Evolutionary conservation across 2,113 vertebrate genomes (phyloP).

Genomic region (Rafetus swinhoei): DNA sequence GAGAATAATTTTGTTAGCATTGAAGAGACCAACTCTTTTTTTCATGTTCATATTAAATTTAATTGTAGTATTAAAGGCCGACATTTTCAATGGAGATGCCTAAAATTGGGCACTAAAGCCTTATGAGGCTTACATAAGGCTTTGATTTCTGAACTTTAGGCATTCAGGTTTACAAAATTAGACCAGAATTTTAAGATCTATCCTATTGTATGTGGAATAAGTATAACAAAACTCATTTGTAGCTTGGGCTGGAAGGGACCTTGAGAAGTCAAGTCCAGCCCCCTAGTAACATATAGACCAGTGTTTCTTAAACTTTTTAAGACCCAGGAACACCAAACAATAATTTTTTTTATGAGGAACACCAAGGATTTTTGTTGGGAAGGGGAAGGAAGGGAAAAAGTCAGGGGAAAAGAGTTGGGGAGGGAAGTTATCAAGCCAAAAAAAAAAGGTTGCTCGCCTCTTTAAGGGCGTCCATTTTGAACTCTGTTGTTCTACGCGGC

Average conservation of each 20-base stretch:
- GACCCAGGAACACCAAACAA: too few relatives aligned
- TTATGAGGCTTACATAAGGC: not conserved
- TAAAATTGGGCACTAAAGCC: fast-evolving
- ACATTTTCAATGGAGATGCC: not conserved
- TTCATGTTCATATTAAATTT: not conserved
- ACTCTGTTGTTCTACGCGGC: too few relatives aligned
- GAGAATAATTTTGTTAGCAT: not conserved
- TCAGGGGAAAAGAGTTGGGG: too few relatives aligned
- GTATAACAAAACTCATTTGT: not conserved
- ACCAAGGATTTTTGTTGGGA: too few relatives aligned
- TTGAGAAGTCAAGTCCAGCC: not conserved
- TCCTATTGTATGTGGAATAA: not conserved
- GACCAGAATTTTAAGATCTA: not conserved
- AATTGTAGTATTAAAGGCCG: not conserved
- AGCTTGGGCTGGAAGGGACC: not conserved
- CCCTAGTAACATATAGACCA: not conserved
- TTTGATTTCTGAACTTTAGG: not conserved
- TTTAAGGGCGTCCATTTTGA: too few relatives aligned
- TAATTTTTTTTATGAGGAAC: too few relatives aligned
- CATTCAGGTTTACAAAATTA: not conserved
- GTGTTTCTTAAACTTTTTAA: too few relatives aligned
- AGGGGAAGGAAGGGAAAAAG: too few relatives aligned
- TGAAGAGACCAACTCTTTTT: not conserved
- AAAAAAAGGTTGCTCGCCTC: too few relatives aligned
- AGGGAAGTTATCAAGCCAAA: too few relatives aligned